Evolutionary conservation across 2,888 invertebrate species (phyloP).

Genomic region (Incurvaria masculella): DNA sequence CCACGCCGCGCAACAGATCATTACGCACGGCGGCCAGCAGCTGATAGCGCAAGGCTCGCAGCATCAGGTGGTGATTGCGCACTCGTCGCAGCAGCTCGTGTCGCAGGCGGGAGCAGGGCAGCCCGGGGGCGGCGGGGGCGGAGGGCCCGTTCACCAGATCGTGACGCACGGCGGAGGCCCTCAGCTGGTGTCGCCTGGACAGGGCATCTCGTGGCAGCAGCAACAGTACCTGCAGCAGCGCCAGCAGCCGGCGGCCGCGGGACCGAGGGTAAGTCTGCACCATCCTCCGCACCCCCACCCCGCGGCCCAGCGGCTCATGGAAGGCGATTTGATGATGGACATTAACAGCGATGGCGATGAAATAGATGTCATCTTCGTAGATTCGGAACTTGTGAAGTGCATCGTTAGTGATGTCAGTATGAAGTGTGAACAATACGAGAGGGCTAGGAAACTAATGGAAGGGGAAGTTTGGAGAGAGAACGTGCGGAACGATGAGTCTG

Average conservation of each 20-base stretch:
- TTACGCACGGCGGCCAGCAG: constrained; percentile 50
- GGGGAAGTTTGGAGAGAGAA: not conserved
- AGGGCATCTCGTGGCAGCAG: constrained; percentile 44
- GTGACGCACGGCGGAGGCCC: constrained; percentile 50
- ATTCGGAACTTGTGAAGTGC: not conserved
- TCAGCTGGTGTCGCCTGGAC: constrained; percentile 46
- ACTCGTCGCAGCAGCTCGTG: constrained; percentile 49
- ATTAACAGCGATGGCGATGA: not conserved
- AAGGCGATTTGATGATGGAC: not conserved
- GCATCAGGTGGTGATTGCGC: constrained; percentile 49
- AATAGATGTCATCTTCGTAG: not conserved
- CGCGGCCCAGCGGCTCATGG: not conserved
- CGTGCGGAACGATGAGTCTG: too few species aligned
- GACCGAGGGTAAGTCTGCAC: constrained; percentile 39
- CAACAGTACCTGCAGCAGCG: constrained; percentile 49
- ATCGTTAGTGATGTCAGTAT: not conserved
- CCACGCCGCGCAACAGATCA: constrained; percentile 41
- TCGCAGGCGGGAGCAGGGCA: constrained; percentile 47
- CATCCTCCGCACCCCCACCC: constrained; percentile 2
- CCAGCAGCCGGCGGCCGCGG: constrained; percentile 50
- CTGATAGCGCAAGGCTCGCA: constrained; percentile 48
- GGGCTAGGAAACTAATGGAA: not conserved
- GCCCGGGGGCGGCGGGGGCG: constrained; percentile 37
- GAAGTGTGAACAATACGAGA: not conserved
- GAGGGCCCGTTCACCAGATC: constrained; percentile 40